Evolutionary conservation across 2,113 vertebrate species (phyloP).

Genomic region (Mustela nigripes): DNA sequence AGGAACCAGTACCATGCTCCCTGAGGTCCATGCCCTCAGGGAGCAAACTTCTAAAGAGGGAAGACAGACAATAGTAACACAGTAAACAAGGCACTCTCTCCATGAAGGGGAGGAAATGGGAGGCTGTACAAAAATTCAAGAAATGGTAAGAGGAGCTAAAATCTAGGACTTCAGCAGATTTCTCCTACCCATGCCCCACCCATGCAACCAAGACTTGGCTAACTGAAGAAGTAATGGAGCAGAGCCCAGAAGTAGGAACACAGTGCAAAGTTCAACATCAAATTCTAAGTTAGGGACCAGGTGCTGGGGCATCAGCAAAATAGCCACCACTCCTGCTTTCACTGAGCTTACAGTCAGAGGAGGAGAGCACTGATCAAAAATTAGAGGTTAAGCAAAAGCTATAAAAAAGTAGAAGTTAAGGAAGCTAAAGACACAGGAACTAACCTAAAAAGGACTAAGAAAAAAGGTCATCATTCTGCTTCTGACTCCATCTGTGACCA

Average conservation of each 20-base stretch:
- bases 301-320: not conserved
- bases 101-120: not conserved
- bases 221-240: not conserved
- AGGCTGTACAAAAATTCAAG: not conserved
- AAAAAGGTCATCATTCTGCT: not conserved
- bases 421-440: not conserved
- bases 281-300: not conserved
- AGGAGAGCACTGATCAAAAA: not conserved
- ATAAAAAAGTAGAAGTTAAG: not conserved
- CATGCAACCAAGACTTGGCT: not conserved
- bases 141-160: not conserved
- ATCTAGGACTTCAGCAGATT: not conserved
- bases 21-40: not conserved
- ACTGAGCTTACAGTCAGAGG: not conserved
- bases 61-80: not conserved
- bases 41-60: not conserved
- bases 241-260: not conserved
- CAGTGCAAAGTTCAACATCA: not conserved
- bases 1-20: not conserved
- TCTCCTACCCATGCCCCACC: not conserved
- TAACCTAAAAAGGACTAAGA: not conserved
- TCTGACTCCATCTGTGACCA: not conserved
- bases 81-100: not conserved
- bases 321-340: not conserved
- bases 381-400: conserved; percentile 32